Percentiles rank a stretch among this genome's conserved stretches.
These are phyloP conservation scores for Vanessa atalanta DNA, from an alignment of 1,140 invertebrate genomes.

Conservation along the genomic window DNA sequence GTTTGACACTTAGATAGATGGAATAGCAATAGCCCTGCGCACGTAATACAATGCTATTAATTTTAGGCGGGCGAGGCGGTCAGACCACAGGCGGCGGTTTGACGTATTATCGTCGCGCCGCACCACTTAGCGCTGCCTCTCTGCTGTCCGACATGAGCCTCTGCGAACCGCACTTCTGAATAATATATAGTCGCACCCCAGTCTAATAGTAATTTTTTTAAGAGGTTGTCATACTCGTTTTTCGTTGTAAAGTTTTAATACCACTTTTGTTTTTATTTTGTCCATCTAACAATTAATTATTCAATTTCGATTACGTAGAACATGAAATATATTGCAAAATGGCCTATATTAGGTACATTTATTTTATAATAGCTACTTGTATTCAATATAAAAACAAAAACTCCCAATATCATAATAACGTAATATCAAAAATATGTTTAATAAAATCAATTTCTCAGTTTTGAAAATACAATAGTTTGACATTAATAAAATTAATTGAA, in stretches of 20 bases:
- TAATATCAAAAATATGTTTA: too few relatives aligned
- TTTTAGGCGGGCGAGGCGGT: slow-evolving; percentile 52
- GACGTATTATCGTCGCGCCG: slow-evolving; percentile 65
- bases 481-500: too few relatives aligned
- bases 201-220: slow-evolving; percentile 31
- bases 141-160: slow-evolving; percentile 33
- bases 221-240: not conserved
- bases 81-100: slow-evolving; percentile 64
- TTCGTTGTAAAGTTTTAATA: not conserved
- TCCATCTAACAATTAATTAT: too few relatives aligned
- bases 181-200: slow-evolving; percentile 41
- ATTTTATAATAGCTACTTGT: too few relatives aligned
- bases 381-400: too few relatives aligned
- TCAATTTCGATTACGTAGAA: too few relatives aligned
- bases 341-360: too few relatives aligned
- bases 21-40: slow-evolving; percentile 6
- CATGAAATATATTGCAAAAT: too few relatives aligned
- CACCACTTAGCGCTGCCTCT: slow-evolving; percentile 56
- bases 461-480: too few relatives aligned
- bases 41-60: slow-evolving; percentile 58
- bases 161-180: slow-evolving; percentile 32
- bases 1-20: slow-evolving; percentile 8
- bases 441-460: too few relatives aligned
- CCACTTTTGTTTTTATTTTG: too few relatives aligned
- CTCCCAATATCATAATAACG: too few relatives aligned